A percentile compares a stretch with the other conserved stretches of the same genome.
phyloP scores from a whole-genome alignment of 2,113 vertebrate species.

The Xiphophorus maculatus region DNA sequence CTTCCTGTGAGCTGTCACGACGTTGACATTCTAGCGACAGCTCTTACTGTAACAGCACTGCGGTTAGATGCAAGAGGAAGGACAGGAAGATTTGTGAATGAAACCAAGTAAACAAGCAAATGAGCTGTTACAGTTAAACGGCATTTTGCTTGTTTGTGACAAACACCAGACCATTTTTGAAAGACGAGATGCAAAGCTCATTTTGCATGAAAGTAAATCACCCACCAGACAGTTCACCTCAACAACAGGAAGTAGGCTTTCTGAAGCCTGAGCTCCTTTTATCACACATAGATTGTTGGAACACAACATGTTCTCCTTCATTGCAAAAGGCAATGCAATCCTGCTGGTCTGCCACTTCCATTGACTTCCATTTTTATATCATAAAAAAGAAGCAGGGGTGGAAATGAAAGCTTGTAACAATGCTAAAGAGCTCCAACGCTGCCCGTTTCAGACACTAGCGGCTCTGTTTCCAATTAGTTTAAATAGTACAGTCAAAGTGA shows the following conservation, averaged over 20 bases:
- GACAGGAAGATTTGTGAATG: background rate
- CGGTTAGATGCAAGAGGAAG: background rate
- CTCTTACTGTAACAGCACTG: background rate
- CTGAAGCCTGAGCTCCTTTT: background rate
- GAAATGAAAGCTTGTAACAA: conserved; percentile 43
- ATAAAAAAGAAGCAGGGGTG: conserved; percentile 18
- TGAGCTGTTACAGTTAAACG: background rate
- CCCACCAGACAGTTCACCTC: background rate
- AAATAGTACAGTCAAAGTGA: conserved; percentile 62
- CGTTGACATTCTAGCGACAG: background rate
- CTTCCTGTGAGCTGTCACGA: conserved; percentile 42
- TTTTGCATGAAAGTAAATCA: background rate
- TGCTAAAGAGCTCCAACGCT: conserved; percentile 40
- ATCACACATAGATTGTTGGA: background rate
- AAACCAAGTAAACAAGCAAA: background rate
- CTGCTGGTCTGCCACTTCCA: conserved; percentile 27
- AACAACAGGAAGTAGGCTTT: background rate
- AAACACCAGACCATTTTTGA: background rate
- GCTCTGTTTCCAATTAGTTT: conserved; percentile 70
- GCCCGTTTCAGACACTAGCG: conserved; percentile 58
- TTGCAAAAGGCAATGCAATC: conserved; percentile 15
- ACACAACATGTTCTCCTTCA: conserved; percentile 21
- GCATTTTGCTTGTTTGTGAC: background rate
- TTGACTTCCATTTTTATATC: conserved; percentile 27
- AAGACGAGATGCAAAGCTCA: background rate